phyloP scores from a whole-genome alignment of 2,797 vertebrate genomes.

The Acrossocheilus wenchowensis region DNA sequence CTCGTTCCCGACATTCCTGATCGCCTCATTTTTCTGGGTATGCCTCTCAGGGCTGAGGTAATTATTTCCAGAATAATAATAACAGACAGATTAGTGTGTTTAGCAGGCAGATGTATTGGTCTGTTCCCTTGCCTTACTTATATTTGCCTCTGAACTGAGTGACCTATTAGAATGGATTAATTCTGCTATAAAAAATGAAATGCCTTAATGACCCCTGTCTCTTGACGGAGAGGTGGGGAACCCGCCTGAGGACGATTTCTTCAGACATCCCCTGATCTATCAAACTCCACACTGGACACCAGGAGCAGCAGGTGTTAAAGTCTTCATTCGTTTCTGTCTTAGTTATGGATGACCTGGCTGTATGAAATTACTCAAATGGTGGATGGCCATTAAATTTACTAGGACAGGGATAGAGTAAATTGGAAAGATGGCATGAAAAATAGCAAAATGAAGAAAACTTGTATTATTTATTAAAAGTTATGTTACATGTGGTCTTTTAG shows the following conservation, averaged over 20 bases:
- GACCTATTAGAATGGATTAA: conserved; percentile 57
- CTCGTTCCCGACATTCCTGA: conserved; percentile 28
- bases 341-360: conserved; percentile 26
- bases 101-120: conserved; percentile 58
- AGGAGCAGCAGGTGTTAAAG: conserved; percentile 45
- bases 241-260: conserved; percentile 21
- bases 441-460: background rate
- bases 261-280: conserved; percentile 38
- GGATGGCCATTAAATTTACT: conserved; percentile 17
- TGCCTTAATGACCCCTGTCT: conserved; percentile 42
- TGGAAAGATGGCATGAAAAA: conserved; percentile 6
- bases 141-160: conserved; percentile 56
- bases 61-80: conserved; percentile 68
- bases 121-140: conserved; percentile 49
- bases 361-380: conserved; percentile 37
- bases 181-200: conserved; percentile 50
- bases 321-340: conserved; percentile 32
- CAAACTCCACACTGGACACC: conserved; percentile 36
- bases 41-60: conserved; percentile 57
- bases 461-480: conserved; percentile 1
- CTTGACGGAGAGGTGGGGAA: background rate
- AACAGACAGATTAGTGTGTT: conserved; percentile 61
- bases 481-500: background rate
- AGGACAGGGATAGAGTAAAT: background rate
- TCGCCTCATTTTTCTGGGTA: conserved; percentile 51